A percentile compares a stretch with the other conserved stretches of the same genome.
phyloP scores from a whole-genome alignment of 2,113 vertebrate species.

The Rhodinocichla rosea region DNA sequence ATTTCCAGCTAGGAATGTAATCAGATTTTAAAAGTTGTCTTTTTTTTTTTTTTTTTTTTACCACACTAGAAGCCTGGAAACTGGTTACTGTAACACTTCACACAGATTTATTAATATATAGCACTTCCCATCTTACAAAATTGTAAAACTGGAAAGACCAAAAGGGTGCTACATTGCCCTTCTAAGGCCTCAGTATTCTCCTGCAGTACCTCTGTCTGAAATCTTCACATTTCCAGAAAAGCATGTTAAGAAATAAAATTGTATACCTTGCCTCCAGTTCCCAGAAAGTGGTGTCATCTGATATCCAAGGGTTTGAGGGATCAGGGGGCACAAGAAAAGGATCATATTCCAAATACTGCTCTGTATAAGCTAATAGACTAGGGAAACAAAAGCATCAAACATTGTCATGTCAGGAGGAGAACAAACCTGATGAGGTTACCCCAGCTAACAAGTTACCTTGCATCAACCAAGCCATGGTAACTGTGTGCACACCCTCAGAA shows the following conservation, averaged over 20 bases:
- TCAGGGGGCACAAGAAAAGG: conserved; percentile 90
- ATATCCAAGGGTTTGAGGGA: conserved; percentile 94
- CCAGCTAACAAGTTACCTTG: not conserved
- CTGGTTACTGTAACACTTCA: not conserved
- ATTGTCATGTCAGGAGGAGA: not conserved
- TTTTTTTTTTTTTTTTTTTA: not conserved
- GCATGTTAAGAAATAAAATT: not conserved
- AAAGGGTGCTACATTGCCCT: not conserved
- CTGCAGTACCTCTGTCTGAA: not conserved
- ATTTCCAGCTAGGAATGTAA: not conserved
- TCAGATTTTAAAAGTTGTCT: not conserved
- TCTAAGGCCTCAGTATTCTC: not conserved
- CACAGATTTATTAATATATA: not conserved
- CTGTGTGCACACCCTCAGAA: not conserved
- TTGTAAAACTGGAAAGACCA: not conserved
- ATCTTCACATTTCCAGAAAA: not conserved
- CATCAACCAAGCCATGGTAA: not conserved
- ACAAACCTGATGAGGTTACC: not conserved
- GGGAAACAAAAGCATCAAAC: conserved; percentile 30
- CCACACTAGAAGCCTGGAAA: not conserved
- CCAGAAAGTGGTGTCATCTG: conserved; percentile 92
- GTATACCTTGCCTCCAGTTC: conserved; percentile 90
- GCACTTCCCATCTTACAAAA: not conserved
- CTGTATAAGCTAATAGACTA: conserved; percentile 91
- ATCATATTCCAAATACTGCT: conserved; percentile 98